phyloP scores from a whole-genome alignment of 2,888 invertebrate genomes.

The Patella caerulea region DNA sequence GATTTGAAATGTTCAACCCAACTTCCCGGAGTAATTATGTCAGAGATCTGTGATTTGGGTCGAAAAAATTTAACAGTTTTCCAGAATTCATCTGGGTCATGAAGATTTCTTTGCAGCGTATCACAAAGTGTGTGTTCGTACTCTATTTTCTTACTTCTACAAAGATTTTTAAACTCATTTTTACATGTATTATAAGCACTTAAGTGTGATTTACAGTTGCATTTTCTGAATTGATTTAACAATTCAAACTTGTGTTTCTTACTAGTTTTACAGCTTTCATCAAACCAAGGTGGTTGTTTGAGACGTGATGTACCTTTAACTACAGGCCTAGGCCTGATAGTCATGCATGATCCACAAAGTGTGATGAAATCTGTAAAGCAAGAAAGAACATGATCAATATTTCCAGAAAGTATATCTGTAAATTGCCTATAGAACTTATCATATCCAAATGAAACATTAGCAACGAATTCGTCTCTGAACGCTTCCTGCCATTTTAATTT shows the following conservation, averaged over 20 bases:
- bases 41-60: no score
- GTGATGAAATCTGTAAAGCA: neutral
- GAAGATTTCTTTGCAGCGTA: no score
- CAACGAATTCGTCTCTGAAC: neutral
- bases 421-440: neutral
- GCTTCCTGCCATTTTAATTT: neutral
- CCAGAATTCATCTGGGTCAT: no score
- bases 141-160: no score
- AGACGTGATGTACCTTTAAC: neutral
- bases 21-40: no score
- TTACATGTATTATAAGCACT: neutral
- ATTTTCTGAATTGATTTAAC: neutral
- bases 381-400: neutral
- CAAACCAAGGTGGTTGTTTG: conserved; percentile 2
- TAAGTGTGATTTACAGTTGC: neutral
- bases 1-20: no score
- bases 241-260: neutral
- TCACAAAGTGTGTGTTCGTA: no score
- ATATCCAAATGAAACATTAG: neutral
- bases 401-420: neutral
- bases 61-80: no score
- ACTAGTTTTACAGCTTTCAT: neutral
- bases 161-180: no score
- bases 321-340: neutral
- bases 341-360: neutral